Percentiles rank a stretch among this genome's conserved stretches.
Evolutionary conservation across 64 coral and sea anemone genomes (phyloP).

Genomic region (Platygyra sinensis): DNA sequence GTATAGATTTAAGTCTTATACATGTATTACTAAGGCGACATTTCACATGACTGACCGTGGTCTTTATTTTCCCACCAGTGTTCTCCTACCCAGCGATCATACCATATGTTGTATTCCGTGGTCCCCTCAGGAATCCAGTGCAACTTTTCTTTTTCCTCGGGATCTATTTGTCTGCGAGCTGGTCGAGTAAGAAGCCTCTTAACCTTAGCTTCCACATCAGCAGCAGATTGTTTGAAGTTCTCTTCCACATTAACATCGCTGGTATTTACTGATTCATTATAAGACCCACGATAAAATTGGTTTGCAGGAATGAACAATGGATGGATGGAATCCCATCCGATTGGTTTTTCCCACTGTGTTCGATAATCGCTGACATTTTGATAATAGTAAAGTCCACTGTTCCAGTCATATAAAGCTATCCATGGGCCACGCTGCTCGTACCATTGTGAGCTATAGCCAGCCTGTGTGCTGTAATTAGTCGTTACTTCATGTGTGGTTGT

Average conservation of each 20-base stretch:
- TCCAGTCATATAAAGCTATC: slow-evolving; percentile 74
- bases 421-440: slow-evolving; percentile 84
- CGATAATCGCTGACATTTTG: slow-evolving; percentile 55
- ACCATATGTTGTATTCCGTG: slow-evolving; percentile 99
- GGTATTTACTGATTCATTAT: background rate
- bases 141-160: slow-evolving; percentile 74
- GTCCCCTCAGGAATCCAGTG: slow-evolving; percentile 96
- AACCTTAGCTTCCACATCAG: slow-evolving; percentile 64
- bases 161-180: slow-evolving; percentile 83
- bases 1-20: too few relatives aligned
- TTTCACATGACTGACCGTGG: slow-evolving; percentile 41
- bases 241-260: background rate
- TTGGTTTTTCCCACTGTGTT: slow-evolving; percentile 80
- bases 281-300: slow-evolving; percentile 2
- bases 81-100: slow-evolving; percentile 97
- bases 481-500: slow-evolving; percentile 2
- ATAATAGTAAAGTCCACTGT: slow-evolving; percentile 68
- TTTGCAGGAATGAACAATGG: slow-evolving; percentile 62
- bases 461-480: slow-evolving; percentile 8
- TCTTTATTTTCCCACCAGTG: slow-evolving; percentile 81
- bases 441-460: slow-evolving; percentile 23
- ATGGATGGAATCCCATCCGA: slow-evolving; percentile 67
- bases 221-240: slow-evolving; percentile 19
- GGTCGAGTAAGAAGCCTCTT: slow-evolving; percentile 44
- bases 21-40: too few relatives aligned